Evolutionary conservation across 2,888 invertebrate genomes (phyloP).

Genomic region (Allygus modestus): DNA sequence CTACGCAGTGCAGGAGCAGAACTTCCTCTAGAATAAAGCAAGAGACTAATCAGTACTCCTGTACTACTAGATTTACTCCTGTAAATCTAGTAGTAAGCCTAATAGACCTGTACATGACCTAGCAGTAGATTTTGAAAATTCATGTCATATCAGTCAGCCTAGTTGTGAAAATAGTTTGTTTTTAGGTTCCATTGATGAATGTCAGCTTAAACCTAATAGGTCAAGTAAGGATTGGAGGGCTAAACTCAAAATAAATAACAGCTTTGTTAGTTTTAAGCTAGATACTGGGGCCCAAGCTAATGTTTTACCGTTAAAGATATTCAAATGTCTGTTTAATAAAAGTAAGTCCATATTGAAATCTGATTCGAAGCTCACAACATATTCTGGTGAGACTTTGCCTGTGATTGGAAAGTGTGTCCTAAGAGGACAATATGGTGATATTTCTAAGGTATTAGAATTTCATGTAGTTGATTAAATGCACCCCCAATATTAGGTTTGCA

Average conservation of each 20-base stretch:
- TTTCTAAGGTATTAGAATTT: conserved; percentile 12
- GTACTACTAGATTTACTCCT: no score
- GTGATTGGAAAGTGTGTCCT: neutral
- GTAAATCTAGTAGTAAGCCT: neutral
- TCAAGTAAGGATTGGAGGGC: neutral
- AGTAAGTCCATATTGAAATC: neutral
- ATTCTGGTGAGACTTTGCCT: conserved; percentile 17
- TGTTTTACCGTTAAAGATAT: neutral
- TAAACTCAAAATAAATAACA: neutral
- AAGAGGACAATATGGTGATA: neutral
- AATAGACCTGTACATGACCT: neutral
- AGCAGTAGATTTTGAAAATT: neutral
- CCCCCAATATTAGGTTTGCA: conserved; percentile 5
- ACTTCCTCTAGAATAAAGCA: neutral
- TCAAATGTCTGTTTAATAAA: neutral
- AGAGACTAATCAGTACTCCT: neutral
- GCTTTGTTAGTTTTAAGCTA: conserved; percentile 13
- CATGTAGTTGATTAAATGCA: conserved; percentile 20
- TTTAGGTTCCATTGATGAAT: neutral
- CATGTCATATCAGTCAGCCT: neutral
- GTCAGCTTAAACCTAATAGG: neutral
- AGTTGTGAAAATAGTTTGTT: neutral
- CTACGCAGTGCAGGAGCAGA: neutral
- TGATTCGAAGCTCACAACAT: conserved; percentile 13
- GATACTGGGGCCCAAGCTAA: conserved; percentile 14